A percentile compares a stretch with the other conserved stretches of the same genome.
Conservation (phyloP, 2,888 invertebrate genomes). For the Yponomeuta sedellus region DNA sequence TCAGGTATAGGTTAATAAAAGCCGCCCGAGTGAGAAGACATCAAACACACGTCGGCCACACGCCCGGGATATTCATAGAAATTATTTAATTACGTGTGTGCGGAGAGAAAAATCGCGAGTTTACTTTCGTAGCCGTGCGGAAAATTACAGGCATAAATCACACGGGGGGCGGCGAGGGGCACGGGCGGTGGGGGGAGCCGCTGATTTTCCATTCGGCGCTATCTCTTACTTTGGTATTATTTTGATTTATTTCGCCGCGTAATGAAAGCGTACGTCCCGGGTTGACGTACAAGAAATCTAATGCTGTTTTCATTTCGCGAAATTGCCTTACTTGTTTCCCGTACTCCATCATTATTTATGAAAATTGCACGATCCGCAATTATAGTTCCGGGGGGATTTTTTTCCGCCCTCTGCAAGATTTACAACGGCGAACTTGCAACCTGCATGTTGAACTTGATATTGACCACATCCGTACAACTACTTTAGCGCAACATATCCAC, state of each 20-base stretch:
- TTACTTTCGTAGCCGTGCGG: slow-evolving; percentile 70
- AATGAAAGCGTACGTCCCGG: slow-evolving; percentile 71
- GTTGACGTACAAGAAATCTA: slow-evolving; percentile 60
- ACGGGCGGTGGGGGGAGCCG: slow-evolving; percentile 47
- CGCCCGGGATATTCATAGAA: slow-evolving; percentile 52
- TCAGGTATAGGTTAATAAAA: neutral
- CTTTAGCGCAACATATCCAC: too few species aligned
- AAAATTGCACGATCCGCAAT: slow-evolving; percentile 14
- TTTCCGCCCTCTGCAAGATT: neutral
- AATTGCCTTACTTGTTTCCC: slow-evolving; percentile 35
- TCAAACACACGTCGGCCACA: slow-evolving; percentile 12
- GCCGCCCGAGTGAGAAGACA: neutral
- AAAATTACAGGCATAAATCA: slow-evolving; percentile 74
- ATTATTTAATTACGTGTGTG: slow-evolving; percentile 74
- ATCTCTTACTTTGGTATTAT: slow-evolving; percentile 71
- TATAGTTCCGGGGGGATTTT: slow-evolving; percentile 8
- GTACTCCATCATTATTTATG: slow-evolving; percentile 17
- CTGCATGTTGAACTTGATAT: neutral
- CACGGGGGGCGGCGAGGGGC: slow-evolving; percentile 36
- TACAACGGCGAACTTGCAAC: neutral
- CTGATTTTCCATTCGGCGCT: slow-evolving; percentile 70
- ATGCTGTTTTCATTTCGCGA: slow-evolving; percentile 47
- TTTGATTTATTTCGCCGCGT: slow-evolving; percentile 71
- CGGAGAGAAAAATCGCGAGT: slow-evolving; percentile 70
- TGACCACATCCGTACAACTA: neutral